phyloP scores from a whole-genome alignment of 2,113 vertebrate genomes.

The Typhlomys cinereus region DNA sequence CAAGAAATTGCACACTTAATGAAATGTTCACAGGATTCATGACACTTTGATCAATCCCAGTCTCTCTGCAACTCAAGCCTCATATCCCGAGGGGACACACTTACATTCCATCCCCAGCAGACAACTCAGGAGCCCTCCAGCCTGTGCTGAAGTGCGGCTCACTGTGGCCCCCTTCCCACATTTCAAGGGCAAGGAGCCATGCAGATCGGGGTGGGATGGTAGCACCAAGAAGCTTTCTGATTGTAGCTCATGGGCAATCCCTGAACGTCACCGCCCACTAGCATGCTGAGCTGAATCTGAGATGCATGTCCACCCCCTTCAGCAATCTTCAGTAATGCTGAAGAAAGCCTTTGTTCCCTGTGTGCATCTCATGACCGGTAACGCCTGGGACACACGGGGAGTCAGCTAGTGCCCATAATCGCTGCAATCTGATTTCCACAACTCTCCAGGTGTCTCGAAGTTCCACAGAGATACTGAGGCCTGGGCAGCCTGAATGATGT shows the following conservation, averaged over 20 bases:
- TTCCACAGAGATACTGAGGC: background rate
- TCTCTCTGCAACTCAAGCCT: slow-evolving; percentile 54
- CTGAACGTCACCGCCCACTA: background rate
- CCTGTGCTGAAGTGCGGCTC: background rate
- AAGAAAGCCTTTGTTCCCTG: background rate
- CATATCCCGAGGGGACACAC: slow-evolving; percentile 40
- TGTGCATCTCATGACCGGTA: background rate
- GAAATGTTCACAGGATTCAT: slow-evolving; percentile 47
- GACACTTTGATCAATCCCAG: slow-evolving; percentile 52
- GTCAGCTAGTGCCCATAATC: background rate
- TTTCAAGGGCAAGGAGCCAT: background rate
- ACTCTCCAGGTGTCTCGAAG: no score
- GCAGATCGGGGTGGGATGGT: background rate
- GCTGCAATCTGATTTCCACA: background rate
- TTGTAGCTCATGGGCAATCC: background rate
- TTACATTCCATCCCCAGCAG: background rate
- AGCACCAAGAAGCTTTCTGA: slow-evolving; percentile 16
- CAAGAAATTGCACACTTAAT: slow-evolving; percentile 77
- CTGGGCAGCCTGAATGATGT: background rate
- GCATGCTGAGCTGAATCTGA: no score
- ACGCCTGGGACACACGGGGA: rapidly evolving
- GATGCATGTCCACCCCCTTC: background rate
- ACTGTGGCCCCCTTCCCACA: background rate
- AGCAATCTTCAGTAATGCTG: background rate
- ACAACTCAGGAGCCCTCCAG: slow-evolving; percentile 5